Evolutionary conservation across 2,888 invertebrate species (phyloP).

Genomic region (Erpobdella octoculata): DNA sequence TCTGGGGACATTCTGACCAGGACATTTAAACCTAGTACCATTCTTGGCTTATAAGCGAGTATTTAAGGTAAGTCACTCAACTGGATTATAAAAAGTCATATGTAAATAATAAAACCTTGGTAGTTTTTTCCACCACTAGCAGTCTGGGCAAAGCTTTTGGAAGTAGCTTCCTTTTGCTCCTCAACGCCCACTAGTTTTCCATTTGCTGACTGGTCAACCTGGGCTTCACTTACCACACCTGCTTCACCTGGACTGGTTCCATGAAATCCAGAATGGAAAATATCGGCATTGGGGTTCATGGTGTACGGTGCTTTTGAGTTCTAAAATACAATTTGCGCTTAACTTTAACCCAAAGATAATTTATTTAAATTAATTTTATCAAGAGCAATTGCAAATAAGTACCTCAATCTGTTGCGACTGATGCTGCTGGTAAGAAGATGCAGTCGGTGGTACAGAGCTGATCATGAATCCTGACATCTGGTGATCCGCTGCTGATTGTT

Average conservation of each 20-base stretch:
- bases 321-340: no score
- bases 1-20: no score
- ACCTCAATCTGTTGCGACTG: neutral
- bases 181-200: neutral
- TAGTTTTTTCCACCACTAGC: neutral
- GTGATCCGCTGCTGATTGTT: neutral
- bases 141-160: neutral
- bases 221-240: neutral
- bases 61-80: no score
- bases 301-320: constrained; percentile 46
- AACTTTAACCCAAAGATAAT: no score
- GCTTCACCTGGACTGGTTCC: neutral
- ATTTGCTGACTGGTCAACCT: neutral
- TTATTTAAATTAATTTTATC: no score
- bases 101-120: no score
- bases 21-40: no score
- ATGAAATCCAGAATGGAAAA: constrained; percentile 45
- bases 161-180: neutral
- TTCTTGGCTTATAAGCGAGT: no score
- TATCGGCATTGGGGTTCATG: constrained; percentile 49
- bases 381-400: no score
- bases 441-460: neutral
- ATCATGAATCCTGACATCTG: constrained; percentile 4
- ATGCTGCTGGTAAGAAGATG: neutral
- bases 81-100: no score